phyloP scores from a whole-genome alignment of 2,113 vertebrate genomes.

The Cavia porcellus region DNA sequence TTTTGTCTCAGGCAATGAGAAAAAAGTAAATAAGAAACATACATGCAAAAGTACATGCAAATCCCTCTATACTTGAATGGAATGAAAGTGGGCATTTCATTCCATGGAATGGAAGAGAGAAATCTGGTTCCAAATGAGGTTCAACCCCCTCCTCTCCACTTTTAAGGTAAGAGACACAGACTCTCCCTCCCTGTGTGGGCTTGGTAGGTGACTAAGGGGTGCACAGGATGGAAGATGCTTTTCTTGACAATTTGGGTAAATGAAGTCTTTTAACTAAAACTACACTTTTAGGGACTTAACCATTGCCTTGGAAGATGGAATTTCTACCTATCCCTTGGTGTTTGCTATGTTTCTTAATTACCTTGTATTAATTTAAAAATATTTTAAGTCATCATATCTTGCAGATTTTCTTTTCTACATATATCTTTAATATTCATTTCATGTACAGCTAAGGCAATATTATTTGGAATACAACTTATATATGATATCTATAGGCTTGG shows the following conservation, averaged over 20 bases:
- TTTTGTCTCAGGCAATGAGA: too few relatives aligned
- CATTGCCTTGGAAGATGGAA: not conserved
- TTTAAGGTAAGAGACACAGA: not conserved
- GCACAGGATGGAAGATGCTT: not conserved
- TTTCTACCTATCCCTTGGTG: not conserved
- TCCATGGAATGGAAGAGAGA: not conserved
- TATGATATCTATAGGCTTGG: not conserved
- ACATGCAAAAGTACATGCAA: too few relatives aligned
- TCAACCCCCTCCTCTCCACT: rapidly evolving
- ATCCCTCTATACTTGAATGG: too few relatives aligned
- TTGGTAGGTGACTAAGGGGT: too few relatives aligned
- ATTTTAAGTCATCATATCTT: not conserved
- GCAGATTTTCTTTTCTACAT: not conserved
- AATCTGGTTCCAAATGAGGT: not conserved
- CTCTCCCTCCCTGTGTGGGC: rapidly evolving
- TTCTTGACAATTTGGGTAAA: not conserved
- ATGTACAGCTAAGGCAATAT: not conserved
- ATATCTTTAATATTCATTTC: not conserved
- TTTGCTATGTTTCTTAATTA: not conserved
- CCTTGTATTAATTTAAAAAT: not conserved
- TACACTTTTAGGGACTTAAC: not conserved
- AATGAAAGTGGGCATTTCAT: not conserved
- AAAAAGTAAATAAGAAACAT: too few relatives aligned
- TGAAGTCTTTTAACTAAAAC: too few relatives aligned
- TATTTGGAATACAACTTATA: not conserved